These are phyloP conservation scores for Nothocercus julius DNA, from an alignment of 2,113 vertebrate species.

Conservation along the genomic window DNA sequence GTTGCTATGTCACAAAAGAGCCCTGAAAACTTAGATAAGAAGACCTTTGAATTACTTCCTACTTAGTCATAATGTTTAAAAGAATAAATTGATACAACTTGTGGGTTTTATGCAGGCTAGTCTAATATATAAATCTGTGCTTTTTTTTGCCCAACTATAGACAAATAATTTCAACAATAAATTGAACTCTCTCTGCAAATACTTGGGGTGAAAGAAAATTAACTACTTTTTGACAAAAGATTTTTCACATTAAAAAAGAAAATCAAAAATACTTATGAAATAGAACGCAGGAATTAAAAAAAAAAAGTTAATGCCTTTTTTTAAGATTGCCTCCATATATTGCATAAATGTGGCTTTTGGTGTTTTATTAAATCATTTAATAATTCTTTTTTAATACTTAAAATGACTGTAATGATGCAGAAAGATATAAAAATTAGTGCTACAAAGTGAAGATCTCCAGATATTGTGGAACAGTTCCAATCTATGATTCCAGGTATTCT, in stretches of 20 bases:
- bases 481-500: neutral
- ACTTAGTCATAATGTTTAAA: neutral
- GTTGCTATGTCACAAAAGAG: neutral
- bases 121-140: neutral
- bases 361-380: neutral
- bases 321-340: neutral
- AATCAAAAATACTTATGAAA: neutral
- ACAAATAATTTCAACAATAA: neutral
- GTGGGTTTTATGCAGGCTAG: neutral
- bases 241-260: neutral
- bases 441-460: neutral
- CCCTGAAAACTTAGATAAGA: neutral
- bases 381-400: neutral
- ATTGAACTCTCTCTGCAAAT: neutral
- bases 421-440: neutral
- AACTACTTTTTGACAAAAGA: neutral
- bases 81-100: neutral
- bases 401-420: neutral
- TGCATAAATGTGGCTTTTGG: neutral
- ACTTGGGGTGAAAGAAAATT: neutral
- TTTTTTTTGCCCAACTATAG: neutral
- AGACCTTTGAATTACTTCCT: neutral
- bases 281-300: neutral
- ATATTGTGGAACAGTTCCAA: neutral
- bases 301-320: neutral